These are phyloP conservation scores for Sipha maydis DNA, from an alignment of 2,888 invertebrate genomes.

Conservation along the genomic window DNA sequence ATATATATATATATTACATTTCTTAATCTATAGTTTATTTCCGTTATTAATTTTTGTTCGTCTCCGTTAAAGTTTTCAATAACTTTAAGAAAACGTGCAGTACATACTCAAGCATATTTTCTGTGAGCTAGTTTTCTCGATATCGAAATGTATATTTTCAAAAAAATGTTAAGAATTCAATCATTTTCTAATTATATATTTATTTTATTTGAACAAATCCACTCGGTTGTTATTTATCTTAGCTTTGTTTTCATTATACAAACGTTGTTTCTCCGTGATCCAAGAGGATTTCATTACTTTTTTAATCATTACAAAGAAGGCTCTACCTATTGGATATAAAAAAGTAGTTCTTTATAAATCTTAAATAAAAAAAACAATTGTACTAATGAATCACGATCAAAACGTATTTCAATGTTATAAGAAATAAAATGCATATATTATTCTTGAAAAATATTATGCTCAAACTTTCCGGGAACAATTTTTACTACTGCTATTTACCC, in stretches of 20 bases:
- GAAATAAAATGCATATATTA: too few relatives aligned
- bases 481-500: too few relatives aligned
- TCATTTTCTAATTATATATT: neutral
- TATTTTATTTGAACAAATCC: neutral
- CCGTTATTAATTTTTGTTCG: neutral
- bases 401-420: too few relatives aligned
- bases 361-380: too few relatives aligned
- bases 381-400: too few relatives aligned
- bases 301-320: too few relatives aligned
- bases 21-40: slow-evolving; percentile 7
- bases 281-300: too few relatives aligned
- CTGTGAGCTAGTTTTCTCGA: neutral
- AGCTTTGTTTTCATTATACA: neutral
- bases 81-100: neutral
- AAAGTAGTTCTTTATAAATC: too few relatives aligned
- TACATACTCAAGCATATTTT: neutral
- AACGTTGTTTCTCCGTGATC: neutral
- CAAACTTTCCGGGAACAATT: too few relatives aligned
- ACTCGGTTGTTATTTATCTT: neutral
- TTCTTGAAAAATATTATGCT: too few relatives aligned
- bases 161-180: neutral
- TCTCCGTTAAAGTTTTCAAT: neutral
- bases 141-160: neutral
- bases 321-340: too few relatives aligned
- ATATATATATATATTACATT: neutral